Base-by-base conservation (phyloP, 2,113 vertebrate species). In the Carlito syrichta region DNA sequence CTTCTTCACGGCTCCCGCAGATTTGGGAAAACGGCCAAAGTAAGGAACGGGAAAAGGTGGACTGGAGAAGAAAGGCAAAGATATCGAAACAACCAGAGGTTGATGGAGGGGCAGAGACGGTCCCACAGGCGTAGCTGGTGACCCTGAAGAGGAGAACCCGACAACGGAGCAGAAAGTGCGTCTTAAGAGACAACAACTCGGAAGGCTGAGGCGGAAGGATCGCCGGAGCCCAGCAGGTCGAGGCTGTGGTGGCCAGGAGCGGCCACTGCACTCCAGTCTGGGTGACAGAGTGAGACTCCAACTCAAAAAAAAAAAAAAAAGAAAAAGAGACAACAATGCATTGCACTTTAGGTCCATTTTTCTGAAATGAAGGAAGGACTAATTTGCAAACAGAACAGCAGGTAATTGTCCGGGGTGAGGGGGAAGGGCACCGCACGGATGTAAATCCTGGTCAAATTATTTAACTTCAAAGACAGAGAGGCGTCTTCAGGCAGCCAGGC, bases 161-260 rank as follows among this genome's bases (percentile, higher is more conserved):
- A 4, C 10, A 11, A 4, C 0, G 25, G 35, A 83, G 25, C 9
- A 23, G 60, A 38, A 8, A 58, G 35, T 52, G 1, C 0, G 0
- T 25, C 5, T 5, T 20, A 6, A 88, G 52, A 6, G 7, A 1
- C 3, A 0, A 1, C 6, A 1, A n/a, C n/a, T n/a, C n/a, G n/a
- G n/a, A n/a, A n/a, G n/a, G n/a, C n/a, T n/a, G n/a, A n/a, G n/a
- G n/a, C n/a, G n/a, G n/a, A n/a, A n/a, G n/a, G n/a, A n/a, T n/a
- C n/a, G n/a, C n/a, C n/a, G n/a, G n/a, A n/a, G n/a, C n/a, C n/a
- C n/a, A n/a, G n/a, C n/a, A n/a, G n/a, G n/a, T n/a, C n/a, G n/a
- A n/a, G n/a, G n/a, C n/a, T n/a, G n/a, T n/a, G n/a, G n/a, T n/a
- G n/a, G n/a, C n/a, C n/a, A n/a, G n/a, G n/a, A n/a, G n/a, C n/a